Percentiles rank a stretch among this genome's conserved stretches.
Conservation (phyloP, 2,113 vertebrate species). For the Pipra filicauda region DNA sequence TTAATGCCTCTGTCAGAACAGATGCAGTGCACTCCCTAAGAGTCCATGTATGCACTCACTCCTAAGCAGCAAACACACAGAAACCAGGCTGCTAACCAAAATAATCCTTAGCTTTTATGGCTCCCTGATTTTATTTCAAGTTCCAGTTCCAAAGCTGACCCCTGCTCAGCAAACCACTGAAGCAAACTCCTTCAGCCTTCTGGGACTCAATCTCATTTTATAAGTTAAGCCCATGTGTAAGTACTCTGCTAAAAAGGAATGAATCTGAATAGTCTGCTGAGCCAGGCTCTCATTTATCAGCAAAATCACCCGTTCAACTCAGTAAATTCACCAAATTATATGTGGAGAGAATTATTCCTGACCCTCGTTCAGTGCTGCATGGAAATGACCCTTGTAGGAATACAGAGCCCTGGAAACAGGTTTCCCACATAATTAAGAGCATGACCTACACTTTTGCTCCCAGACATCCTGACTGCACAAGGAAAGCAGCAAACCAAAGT, state of each 20-base stretch:
- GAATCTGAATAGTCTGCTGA: neutral
- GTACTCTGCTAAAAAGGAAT: neutral
- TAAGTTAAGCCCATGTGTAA: neutral
- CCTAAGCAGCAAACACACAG: neutral
- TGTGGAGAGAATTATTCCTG: neutral
- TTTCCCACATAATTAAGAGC: neutral
- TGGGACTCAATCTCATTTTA: neutral
- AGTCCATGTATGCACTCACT: rapidly evolving
- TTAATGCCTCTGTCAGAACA: neutral
- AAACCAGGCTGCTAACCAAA: neutral
- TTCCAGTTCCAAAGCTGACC: neutral
- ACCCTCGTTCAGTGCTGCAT: neutral
- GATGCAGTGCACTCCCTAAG: neutral
- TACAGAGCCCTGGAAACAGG: neutral
- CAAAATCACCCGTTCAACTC: neutral
- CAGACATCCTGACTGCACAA: neutral
- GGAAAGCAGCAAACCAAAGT: neutral
- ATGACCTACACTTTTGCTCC: neutral
- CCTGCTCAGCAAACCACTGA: neutral
- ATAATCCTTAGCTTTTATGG: neutral
- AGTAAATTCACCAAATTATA: neutral
- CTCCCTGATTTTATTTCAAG: neutral
- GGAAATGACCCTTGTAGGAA: neutral
- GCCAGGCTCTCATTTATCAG: neutral
- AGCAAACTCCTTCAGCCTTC: neutral